phyloP scores from a whole-genome alignment of 2,888 invertebrate genomes.

The Mesorhabditis belari region DNA sequence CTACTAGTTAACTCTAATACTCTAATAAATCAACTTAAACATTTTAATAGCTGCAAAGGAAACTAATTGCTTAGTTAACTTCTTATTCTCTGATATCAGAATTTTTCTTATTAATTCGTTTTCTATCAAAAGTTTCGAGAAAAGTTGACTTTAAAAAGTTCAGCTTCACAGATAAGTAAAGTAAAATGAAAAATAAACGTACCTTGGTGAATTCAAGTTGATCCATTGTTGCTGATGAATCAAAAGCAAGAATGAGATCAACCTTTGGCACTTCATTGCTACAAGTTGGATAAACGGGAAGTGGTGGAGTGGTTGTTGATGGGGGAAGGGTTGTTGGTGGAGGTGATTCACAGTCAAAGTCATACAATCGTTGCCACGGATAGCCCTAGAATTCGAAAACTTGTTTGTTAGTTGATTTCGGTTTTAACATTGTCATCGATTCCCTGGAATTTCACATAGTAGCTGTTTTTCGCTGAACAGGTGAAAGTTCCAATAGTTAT shows the following conservation, averaged over 20 bases:
- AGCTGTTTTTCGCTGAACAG: constrained; percentile 18
- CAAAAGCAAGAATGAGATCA: constrained; percentile 20
- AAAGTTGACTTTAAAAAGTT: too few species aligned
- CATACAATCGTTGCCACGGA: constrained; percentile 34
- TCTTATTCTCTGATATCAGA: too few species aligned
- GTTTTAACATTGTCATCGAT: constrained; percentile 10
- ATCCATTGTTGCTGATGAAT: constrained; percentile 8
- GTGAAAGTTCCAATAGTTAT: constrained; percentile 19
- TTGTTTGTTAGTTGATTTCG: neutral
- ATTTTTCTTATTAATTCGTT: too few species aligned
- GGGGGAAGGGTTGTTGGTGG: too few species aligned
- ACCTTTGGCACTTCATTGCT: constrained; percentile 8
- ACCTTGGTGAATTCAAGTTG: neutral
- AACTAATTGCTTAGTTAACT: too few species aligned
- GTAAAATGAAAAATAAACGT: too few species aligned
- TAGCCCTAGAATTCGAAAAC: constrained; percentile 12
- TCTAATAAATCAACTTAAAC: too few species aligned
- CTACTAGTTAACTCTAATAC: too few species aligned
- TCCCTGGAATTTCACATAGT: constrained; percentile 27
- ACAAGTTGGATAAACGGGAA: constrained; percentile 3
- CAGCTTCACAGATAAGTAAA: too few species aligned
- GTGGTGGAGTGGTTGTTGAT: neutral
- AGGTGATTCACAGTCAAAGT: constrained; percentile 27
- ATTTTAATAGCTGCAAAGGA: too few species aligned
- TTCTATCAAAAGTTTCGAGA: too few species aligned